Conservation (phyloP, 1,140 invertebrate genomes). For the Drosophila subpulchrella region DNA sequence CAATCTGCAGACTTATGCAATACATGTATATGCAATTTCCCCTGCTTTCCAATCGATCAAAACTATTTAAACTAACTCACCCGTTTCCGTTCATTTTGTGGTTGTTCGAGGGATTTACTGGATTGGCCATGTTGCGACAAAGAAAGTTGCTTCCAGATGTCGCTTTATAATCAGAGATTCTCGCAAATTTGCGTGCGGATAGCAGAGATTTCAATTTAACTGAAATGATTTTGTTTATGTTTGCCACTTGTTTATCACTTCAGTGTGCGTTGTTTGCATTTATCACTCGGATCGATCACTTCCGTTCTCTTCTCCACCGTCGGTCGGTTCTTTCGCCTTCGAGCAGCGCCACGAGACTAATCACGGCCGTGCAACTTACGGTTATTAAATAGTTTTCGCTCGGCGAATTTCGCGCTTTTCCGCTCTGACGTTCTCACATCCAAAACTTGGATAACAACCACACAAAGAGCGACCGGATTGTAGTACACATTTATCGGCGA, state of each 20-base stretch:
- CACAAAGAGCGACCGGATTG: slow-evolving; percentile 22
- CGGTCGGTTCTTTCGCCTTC: slow-evolving; percentile 21
- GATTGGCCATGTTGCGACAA: slow-evolving; percentile 29
- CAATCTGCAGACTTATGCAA: slow-evolving; percentile 33
- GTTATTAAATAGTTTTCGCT: slow-evolving; percentile 72
- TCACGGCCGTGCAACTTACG: slow-evolving; percentile 51
- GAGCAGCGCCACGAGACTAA: slow-evolving; percentile 60
- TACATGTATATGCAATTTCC: neutral
- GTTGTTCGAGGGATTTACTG: slow-evolving; percentile 11
- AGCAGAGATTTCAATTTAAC: slow-evolving; percentile 17
- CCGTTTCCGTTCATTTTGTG: slow-evolving; percentile 61
- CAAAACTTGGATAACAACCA: slow-evolving; percentile 17
- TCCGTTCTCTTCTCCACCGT: slow-evolving; percentile 1
- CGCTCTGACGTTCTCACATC: slow-evolving; percentile 19
- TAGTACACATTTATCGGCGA: slow-evolving; percentile 11
- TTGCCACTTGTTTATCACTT: slow-evolving; percentile 30
- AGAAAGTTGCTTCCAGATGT: slow-evolving; percentile 3
- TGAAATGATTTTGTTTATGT: slow-evolving; percentile 21
- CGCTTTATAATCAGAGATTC: neutral
- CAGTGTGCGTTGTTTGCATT: slow-evolving; percentile 57
- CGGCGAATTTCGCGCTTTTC: slow-evolving; percentile 16
- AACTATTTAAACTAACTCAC: slow-evolving; percentile 43
- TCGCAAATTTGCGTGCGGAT: neutral
- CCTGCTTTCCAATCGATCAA: neutral
- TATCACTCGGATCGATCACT: slow-evolving; percentile 54